Percentiles rank a stretch among this genome's conserved stretches.
These are phyloP conservation scores for Phymastichus coffea DNA, from an alignment of 1,140 invertebrate genomes.

Conservation along the genomic window DNA sequence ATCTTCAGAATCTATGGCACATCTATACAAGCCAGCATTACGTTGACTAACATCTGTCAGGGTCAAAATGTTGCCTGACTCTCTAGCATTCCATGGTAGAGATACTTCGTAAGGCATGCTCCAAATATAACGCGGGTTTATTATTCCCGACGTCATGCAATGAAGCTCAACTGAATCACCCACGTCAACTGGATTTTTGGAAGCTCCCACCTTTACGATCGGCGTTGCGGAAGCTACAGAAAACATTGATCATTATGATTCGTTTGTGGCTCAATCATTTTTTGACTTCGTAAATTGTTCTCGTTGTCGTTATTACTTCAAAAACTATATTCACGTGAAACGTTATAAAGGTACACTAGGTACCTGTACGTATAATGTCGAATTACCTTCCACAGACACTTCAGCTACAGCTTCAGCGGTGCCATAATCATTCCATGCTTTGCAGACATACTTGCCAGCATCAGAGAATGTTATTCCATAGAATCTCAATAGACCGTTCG, in stretches of 20 bases:
- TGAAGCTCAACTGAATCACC: slow-evolving; percentile 74
- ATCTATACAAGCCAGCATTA: slow-evolving; percentile 73
- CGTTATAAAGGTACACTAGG: no score
- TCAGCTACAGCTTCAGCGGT: slow-evolving; percentile 74
- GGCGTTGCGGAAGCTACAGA: slow-evolving; percentile 44
- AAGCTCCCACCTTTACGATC: slow-evolving; percentile 58
- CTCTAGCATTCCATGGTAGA: slow-evolving; percentile 49
- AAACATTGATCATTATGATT: slow-evolving; percentile 33
- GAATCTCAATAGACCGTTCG: slow-evolving; percentile 65
- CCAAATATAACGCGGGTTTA: slow-evolving; percentile 54
- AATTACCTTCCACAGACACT: slow-evolving; percentile 75
- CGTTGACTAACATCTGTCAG: slow-evolving; percentile 59
- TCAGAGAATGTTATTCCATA: slow-evolving; percentile 75
- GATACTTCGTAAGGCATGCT: slow-evolving; percentile 48
- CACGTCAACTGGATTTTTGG: slow-evolving; percentile 60
- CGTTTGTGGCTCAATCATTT: no score
- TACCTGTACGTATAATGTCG: no score
- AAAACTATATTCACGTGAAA: no score
- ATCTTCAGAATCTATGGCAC: slow-evolving; percentile 62
- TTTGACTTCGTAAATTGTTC: no score
- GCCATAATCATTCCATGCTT: slow-evolving; percentile 71
- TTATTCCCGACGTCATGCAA: slow-evolving; percentile 65
- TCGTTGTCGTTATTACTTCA: no score
- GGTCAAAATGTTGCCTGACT: slow-evolving; percentile 54
- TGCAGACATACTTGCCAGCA: slow-evolving; percentile 82